Evolutionary conservation across 1,140 invertebrate genomes (phyloP).

Genomic region (Antheraea pernyi): DNA sequence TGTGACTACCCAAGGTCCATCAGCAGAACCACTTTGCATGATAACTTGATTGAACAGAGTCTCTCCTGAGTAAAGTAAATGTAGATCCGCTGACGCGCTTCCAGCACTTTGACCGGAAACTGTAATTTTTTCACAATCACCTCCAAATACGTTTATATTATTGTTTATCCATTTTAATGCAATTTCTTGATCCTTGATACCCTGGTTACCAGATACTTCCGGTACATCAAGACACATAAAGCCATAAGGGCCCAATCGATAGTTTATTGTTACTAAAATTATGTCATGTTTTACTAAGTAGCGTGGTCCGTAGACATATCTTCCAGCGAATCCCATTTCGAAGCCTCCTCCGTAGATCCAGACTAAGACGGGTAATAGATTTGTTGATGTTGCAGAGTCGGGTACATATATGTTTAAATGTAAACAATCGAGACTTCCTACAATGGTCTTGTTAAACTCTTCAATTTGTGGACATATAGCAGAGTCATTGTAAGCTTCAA

Average conservation of each 20-base stretch:
- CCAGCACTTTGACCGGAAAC: constrained; percentile 86
- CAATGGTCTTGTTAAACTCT: constrained; percentile 27
- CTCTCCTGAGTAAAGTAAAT: constrained; percentile 37
- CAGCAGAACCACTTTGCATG: constrained; percentile 36
- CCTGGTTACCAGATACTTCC: constrained; percentile 85
- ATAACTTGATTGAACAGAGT: constrained; percentile 41
- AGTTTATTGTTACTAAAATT: constrained; percentile 82
- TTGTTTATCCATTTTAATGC: constrained; percentile 84
- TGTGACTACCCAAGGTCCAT: constrained; percentile 14
- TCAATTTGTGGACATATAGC: constrained; percentile 43
- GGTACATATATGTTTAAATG: constrained; percentile 58
- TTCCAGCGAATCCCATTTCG: no score
- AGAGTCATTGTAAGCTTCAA: no score
- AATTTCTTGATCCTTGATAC: constrained; percentile 86
- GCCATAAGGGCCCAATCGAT: constrained; percentile 82
- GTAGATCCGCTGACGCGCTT: constrained; percentile 57
- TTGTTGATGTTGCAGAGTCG: constrained; percentile 27
- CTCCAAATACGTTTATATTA: constrained; percentile 85
- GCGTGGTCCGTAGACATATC: constrained; percentile 73
- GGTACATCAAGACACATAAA: constrained; percentile 84
- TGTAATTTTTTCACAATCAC: constrained; percentile 82
- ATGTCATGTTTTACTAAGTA: constrained; percentile 79
- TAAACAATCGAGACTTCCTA: constrained; percentile 42
- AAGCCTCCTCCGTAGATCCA: constrained; percentile 87
- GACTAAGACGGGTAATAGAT: constrained; percentile 81